Evolutionary conservation across 1,140 invertebrate species (phyloP).

Genomic region (Anthonomus grandis): DNA sequence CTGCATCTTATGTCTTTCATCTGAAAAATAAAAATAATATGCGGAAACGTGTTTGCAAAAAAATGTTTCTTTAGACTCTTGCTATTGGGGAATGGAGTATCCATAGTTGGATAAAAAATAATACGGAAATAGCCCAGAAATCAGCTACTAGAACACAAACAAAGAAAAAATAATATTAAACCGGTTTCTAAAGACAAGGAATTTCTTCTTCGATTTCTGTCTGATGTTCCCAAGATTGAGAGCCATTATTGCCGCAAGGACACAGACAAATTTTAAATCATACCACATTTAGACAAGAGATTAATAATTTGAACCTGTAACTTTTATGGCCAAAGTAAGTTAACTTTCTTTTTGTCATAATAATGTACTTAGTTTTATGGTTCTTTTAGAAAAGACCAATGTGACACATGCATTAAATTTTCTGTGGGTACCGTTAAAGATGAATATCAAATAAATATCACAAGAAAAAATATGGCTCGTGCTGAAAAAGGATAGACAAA

Average conservation of each 20-base stretch:
- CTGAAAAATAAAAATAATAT: too few relatives aligned
- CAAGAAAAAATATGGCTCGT: conserved; percentile 5
- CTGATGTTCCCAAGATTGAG: background rate
- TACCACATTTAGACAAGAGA: background rate
- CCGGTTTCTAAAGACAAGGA: too few relatives aligned
- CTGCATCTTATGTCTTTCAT: too few relatives aligned
- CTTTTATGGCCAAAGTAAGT: background rate
- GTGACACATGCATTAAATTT: background rate
- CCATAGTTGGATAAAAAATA: too few relatives aligned
- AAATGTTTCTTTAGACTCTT: too few relatives aligned
- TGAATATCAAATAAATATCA: background rate
- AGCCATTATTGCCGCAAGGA: conserved; percentile 2
- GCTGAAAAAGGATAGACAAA: background rate
- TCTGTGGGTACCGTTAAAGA: conserved; percentile 3
- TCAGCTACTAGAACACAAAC: too few relatives aligned
- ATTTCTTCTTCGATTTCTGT: too few relatives aligned
- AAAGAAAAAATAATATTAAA: too few relatives aligned
- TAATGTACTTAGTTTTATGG: too few relatives aligned
- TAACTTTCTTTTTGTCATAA: conserved; percentile 1
- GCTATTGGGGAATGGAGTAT: too few relatives aligned
- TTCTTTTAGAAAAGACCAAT: conserved; percentile 3
- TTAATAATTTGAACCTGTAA: conserved; percentile 1
- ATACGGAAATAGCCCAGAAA: too few relatives aligned
- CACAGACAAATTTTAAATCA: conserved; percentile 1
- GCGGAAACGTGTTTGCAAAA: too few relatives aligned